These are phyloP conservation scores for Serilophus lunatus DNA, from an alignment of 2,113 vertebrate species.

Conservation along the genomic window DNA sequence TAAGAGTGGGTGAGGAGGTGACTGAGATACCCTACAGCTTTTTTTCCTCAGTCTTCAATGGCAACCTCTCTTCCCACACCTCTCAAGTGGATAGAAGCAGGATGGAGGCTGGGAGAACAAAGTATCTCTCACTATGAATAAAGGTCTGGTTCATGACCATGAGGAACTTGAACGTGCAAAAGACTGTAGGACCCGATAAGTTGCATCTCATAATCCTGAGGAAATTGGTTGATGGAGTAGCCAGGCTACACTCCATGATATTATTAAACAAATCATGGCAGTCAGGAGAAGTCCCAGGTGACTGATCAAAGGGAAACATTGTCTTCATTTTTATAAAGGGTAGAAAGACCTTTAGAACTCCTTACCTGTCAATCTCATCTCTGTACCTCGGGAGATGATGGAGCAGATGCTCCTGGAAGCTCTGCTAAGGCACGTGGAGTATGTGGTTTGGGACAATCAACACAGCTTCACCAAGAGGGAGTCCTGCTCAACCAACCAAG, in stretches of 20 bases:
- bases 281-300: too few relatives aligned
- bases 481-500: neutral
- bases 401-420: neutral
- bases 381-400: neutral
- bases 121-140: neutral
- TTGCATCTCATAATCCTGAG: neutral
- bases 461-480: neutral
- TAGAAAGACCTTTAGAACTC: neutral
- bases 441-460: neutral
- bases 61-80: neutral
- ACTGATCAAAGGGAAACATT: neutral
- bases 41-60: neutral
- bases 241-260: too few relatives aligned
- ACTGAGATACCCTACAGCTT: neutral
- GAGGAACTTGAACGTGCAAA: neutral
- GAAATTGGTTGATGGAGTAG: neutral
- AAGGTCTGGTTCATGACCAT: neutral
- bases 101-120: too few relatives aligned
- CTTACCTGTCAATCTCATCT: neutral
- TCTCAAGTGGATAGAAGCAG: neutral
- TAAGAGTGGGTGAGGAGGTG: neutral
- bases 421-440: neutral
- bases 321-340: fast-evolving
- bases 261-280: too few relatives aligned
- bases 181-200: too few relatives aligned